These are phyloP conservation scores for Anas platyrhynchos DNA, from an alignment of 2,113 vertebrate genomes.

Conservation along the genomic window DNA sequence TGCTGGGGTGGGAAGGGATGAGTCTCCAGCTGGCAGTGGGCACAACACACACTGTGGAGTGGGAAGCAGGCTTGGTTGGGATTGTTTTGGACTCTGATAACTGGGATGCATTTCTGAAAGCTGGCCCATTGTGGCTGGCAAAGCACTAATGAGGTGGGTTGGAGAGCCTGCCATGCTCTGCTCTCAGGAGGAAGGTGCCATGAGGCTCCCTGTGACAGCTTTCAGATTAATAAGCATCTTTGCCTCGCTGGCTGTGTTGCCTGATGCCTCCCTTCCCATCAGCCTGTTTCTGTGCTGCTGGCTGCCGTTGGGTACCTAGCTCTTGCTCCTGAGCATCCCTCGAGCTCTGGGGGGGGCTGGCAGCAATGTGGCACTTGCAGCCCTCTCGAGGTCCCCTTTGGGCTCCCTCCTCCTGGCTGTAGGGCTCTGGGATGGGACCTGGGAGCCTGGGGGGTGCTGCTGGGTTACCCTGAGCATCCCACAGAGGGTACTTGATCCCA, in stretches of 20 bases:
- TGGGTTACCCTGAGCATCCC: not conserved
- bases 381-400: accelerated
- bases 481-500: not conserved
- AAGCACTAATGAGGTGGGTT: not conserved
- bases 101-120: not conserved
- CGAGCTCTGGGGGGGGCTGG: not conserved
- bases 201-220: not conserved
- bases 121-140: not conserved
- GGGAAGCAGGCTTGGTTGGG: not conserved
- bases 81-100: not conserved
- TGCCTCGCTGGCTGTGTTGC: not conserved
- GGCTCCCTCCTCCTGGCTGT: not conserved
- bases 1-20: not conserved
- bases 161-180: not conserved
- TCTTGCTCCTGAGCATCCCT: not conserved
- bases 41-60: not conserved
- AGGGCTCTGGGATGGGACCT: not conserved
- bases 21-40: not conserved
- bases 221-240: not conserved
- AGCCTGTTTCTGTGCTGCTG: not conserved
- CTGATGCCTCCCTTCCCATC: not conserved
- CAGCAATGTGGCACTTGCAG: accelerated
- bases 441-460: not conserved
- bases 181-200: not conserved
- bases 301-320: not conserved